These are phyloP conservation scores for Pseudonaja textilis DNA, from an alignment of 2,113 vertebrate genomes.

Conservation along the genomic window DNA sequence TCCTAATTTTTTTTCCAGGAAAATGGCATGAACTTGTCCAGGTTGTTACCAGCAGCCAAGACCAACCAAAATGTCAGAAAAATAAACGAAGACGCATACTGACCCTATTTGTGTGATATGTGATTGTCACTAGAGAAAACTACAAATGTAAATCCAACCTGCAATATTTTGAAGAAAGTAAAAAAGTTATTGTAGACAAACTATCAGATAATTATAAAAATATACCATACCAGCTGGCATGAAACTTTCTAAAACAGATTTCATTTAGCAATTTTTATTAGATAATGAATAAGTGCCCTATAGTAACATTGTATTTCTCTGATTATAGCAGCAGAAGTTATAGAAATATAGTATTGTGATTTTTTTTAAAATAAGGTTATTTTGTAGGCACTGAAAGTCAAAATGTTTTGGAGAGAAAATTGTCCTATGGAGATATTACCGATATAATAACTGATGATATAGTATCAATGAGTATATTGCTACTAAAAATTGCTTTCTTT, in stretches of 20 bases:
- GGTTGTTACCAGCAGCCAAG: background rate
- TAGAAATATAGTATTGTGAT: background rate
- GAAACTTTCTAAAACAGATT: slow-evolving; percentile 28
- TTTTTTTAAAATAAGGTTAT: background rate
- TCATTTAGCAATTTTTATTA: background rate
- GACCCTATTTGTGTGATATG: slow-evolving; percentile 36
- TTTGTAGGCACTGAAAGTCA: background rate
- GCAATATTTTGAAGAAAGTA: slow-evolving; percentile 55
- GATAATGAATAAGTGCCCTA: slow-evolving; percentile 28
- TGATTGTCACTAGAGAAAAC: slow-evolving; percentile 28
- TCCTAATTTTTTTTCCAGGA: background rate
- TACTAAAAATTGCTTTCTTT: background rate
- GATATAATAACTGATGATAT: background rate
- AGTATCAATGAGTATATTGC: background rate
- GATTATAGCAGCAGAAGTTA: slow-evolving; percentile 42
- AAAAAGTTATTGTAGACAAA: slow-evolving; percentile 55
- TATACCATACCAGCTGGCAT: slow-evolving; percentile 20
- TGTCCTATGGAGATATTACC: background rate
- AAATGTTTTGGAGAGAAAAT: background rate
- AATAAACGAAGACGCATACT: background rate
- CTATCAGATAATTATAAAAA: slow-evolving; percentile 39
- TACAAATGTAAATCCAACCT: slow-evolving; percentile 45
- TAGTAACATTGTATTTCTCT: background rate
- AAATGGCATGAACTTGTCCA: background rate
- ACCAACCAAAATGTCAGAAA: background rate